Evolutionary conservation across 1,140 invertebrate genomes (phyloP).

Genomic region (Drosophila repleta): DNA sequence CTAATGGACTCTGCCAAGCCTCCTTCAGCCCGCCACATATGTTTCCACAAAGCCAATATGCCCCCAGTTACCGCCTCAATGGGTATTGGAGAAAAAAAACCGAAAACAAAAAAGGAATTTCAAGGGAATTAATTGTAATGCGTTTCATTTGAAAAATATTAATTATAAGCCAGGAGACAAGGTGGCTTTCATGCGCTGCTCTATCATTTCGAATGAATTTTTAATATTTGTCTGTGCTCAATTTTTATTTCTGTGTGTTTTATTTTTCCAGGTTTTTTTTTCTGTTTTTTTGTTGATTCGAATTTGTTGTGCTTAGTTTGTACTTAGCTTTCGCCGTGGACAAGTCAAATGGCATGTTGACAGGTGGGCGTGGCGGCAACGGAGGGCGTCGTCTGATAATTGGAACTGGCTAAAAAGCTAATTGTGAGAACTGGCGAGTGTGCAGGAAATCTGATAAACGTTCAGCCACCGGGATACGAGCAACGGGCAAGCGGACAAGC

Average conservation of each 20-base stretch:
- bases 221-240: conserved; percentile 27
- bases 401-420: conserved; percentile 46
- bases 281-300: conserved; percentile 4
- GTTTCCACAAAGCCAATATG: too few species aligned
- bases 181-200: conserved; percentile 8
- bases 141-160: conserved; percentile 76
- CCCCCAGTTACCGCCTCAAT: too few species aligned
- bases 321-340: conserved; percentile 13
- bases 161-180: conserved; percentile 63
- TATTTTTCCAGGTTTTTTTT: conserved; percentile 30
- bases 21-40: too few species aligned
- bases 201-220: conserved; percentile 47
- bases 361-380: conserved; percentile 57
- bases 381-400: conserved; percentile 37
- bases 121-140: conserved; percentile 61
- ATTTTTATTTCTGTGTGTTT: too few species aligned
- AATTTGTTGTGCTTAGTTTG: conserved; percentile 26
- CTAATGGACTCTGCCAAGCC: too few species aligned
- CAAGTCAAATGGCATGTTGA: conserved; percentile 65
- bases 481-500: too few species aligned
- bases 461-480: neutral
- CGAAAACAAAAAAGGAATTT: conserved; percentile 21
- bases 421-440: conserved; percentile 53
- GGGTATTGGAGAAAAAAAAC: too few species aligned
- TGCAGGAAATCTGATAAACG: conserved; percentile 56